Base-by-base conservation (phyloP, 1,140 invertebrate genomes). In the Drosophila simulans region DNA sequence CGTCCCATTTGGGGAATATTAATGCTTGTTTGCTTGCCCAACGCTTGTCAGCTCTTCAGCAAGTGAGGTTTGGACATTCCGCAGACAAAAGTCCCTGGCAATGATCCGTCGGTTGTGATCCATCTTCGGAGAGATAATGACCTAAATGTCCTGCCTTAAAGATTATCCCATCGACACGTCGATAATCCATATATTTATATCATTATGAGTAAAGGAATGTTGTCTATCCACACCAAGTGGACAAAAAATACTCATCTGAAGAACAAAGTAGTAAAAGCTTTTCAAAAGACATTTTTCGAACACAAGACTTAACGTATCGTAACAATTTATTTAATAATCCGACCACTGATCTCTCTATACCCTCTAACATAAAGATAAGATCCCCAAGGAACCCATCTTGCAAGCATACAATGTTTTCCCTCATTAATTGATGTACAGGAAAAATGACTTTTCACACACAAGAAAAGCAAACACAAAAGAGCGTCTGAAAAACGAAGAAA, bases 21-120 rank as follows among this genome's bases (percentile, higher is more conserved):
- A 83, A 83, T 83, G 80, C 57, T 70, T 83, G 80, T 83, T 83
- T 83, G 75, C 64, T 46, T 57, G 49, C 25, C n/a, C 42, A 13
- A 68, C 46, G 66, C 48, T 69, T 34, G 42, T 59, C 43, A 43
- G 45, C 64, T n/a, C 58, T 46, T 46, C 15, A 43, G 59, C 46
- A 63, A 43, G 58, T 63, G 64, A 31, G 25, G 10, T 46, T 49
- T 25, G n/a, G 13, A 39, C 35, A 37, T 13, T 13, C 35, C 35
- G 13, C 11, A 3, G 4, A 34, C 17, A 4, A 51, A 13, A 34
- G 48, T 60, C 48, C 59, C 64, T 37, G 46, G 20, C 43, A 51
- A 27, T 37, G 59, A 68, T 45, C 46, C 45, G 51, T 63, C 25
- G 22, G 5, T 12, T 11, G 8, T 15, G 35, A 55, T 42, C 11